These are phyloP conservation scores for Willisornis vidua DNA, from an alignment of 2,113 vertebrate genomes.

Conservation along the genomic window DNA sequence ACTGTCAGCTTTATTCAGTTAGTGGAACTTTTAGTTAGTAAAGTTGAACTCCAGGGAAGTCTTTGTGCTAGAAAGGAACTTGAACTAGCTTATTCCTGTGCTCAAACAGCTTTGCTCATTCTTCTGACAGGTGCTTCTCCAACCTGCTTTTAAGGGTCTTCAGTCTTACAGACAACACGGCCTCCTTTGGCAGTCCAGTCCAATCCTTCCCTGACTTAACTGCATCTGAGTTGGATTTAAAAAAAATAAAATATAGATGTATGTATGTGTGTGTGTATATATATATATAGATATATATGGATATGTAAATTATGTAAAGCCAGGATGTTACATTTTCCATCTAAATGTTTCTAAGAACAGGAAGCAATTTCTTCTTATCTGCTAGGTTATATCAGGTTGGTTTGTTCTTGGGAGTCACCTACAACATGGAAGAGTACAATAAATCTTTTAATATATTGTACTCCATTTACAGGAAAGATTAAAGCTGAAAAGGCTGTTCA, in stretches of 20 bases:
- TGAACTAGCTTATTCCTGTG: neutral
- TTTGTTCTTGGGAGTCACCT: neutral
- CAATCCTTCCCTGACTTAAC: neutral
- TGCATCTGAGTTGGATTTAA: neutral
- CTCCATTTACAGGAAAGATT: slow-evolving; percentile 81
- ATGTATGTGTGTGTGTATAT: neutral
- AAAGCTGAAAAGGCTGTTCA: slow-evolving; percentile 85
- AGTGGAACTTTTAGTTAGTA: neutral
- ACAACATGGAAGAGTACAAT: neutral
- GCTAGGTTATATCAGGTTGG: neutral
- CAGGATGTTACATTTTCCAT: neutral
- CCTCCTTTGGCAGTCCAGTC: neutral
- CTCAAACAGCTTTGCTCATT: neutral
- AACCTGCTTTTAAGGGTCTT: neutral
- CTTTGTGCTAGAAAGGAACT: neutral
- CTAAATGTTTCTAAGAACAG: neutral
- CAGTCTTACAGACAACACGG: accelerated
- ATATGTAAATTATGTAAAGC: neutral
- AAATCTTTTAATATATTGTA: neutral
- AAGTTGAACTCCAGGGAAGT: neutral
- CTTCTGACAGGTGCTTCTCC: slow-evolving; percentile 5
- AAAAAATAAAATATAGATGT: neutral
- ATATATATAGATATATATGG: neutral
- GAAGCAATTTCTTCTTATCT: neutral
- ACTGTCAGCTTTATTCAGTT: slow-evolving; percentile 39